phyloP scores from a whole-genome alignment of 1,140 invertebrate species.

The Penaeus chinensis region DNA sequence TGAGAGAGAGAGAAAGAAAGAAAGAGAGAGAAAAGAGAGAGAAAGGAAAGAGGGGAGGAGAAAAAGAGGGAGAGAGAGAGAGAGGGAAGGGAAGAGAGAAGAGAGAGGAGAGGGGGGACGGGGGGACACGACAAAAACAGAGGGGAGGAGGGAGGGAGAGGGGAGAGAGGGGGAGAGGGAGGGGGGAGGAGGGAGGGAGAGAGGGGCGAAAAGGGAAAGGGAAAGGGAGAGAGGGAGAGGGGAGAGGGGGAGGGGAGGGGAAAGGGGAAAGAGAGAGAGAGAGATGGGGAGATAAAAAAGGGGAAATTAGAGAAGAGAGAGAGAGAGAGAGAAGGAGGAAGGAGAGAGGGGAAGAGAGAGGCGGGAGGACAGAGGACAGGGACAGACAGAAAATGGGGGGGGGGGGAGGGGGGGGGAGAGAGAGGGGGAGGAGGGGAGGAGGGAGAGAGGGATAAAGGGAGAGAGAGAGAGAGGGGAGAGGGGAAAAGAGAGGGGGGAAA shows the following conservation, averaged over 20 bases:
- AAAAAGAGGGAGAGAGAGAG: too few species aligned
- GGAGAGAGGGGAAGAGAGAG: too few species aligned
- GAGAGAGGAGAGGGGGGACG: background rate
- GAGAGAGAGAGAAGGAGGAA: too few species aligned
- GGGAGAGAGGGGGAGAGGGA: too few species aligned
- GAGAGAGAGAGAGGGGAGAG: too few species aligned
- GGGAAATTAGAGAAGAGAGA: too few species aligned
- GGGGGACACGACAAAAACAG: slow-evolving; percentile 9
- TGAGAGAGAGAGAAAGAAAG: too few species aligned
- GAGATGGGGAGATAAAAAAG: background rate
- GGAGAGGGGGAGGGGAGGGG: background rate
- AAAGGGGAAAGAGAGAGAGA: too few species aligned
- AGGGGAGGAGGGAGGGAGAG: background rate
- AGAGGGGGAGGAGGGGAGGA: slow-evolving; percentile 1
- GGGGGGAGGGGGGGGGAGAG: too few species aligned
- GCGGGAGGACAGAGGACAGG: background rate
- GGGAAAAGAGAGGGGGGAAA: background rate
- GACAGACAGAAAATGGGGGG: too few species aligned
- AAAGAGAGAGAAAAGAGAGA: too few species aligned
- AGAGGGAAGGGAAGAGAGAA: slow-evolving; percentile 8
- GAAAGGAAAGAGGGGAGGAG: slow-evolving; percentile 7
- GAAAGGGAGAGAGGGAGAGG: slow-evolving; percentile 9
- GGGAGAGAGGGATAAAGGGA: background rate
- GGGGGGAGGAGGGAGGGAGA: slow-evolving; percentile 7
- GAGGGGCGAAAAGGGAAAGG: background rate